Conservation (phyloP, 2,888 invertebrate genomes). For the Drosophila antonietae region DNA sequence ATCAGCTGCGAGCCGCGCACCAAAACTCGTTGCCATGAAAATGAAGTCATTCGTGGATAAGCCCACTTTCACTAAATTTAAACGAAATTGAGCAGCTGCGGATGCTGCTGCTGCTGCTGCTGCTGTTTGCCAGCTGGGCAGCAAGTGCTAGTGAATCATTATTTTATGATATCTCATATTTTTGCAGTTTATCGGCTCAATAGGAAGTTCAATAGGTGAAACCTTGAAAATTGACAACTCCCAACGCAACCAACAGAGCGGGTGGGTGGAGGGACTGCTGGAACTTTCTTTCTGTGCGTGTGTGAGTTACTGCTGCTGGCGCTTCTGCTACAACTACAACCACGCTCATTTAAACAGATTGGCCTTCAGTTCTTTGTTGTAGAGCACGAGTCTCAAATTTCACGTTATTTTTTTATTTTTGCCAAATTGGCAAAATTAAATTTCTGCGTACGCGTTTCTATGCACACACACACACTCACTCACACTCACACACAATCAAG, state of each 20-base stretch:
- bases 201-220: conserved; percentile 34
- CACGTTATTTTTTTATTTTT: conserved; percentile 50
- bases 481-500: conserved; percentile 20
- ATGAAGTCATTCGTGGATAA: conserved; percentile 56
- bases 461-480: conserved; percentile 35
- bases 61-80: conserved; percentile 42
- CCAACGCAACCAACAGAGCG: conserved; percentile 18
- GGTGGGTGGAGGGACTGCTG: conserved; percentile 53
- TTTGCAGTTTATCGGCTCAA: conserved; percentile 7
- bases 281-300: conserved; percentile 57
- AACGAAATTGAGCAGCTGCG: conserved; percentile 13
- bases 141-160: conserved; percentile 33
- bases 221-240: conserved; percentile 64
- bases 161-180: conserved; percentile 36
- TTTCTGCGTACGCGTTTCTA: conserved; percentile 64
- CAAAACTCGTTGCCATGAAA: conserved; percentile 36
- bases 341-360: conserved; percentile 4
- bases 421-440: conserved; percentile 77
- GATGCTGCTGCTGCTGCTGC: neutral
- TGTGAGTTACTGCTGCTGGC: neutral
- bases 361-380: neutral
- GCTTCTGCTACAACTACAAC: neutral
- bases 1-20: conserved; percentile 53
- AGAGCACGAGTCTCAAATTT: conserved; percentile 57
- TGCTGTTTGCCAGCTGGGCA: conserved; percentile 52